Evolutionary conservation across 2,113 vertebrate genomes (phyloP), one percentile per base, ranked within the genome.

Genomic region (Furnarius figulus): DNA sequence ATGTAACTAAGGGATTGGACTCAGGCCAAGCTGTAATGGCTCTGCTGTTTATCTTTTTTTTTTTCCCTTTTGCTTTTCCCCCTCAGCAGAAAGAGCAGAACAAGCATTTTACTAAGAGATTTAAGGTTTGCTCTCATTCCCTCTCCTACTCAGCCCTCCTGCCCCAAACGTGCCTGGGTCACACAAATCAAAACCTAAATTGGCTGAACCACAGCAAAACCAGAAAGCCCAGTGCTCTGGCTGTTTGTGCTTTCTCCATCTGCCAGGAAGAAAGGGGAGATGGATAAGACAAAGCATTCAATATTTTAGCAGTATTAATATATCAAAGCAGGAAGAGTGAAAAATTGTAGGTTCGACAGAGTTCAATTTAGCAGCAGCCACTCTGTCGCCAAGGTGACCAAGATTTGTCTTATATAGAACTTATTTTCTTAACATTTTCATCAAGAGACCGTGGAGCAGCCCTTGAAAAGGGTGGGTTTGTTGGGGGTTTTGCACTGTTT

Each of bases 81-180:
- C 65, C 15, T 84, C 88, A 79, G 86, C 65, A 91, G 86, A 95
- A 97, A 97, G 62, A 90, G 95, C 84, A 96, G 90, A 96, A 90
- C 77, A 92, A 78, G 81, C 66, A 59, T 94, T 96, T 97, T 75
- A 82, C 46, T 40, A 27, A 53, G 59, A 93, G 81, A 93, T 90
- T 96, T 94, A 92, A 86, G 62, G 66, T 84, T 86, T 90, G 37
- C 33, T 91, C 88, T 82, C 65, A 66, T 14, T 88, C 44, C 16
- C 16, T 86, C 21, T 75, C 75, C 79, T 35, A 44, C 63, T 84
- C 84, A 96, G 72, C 19, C 52, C 30, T 91, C 55, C 70, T 73
- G 74, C 84, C 73, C 71, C 65, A 91, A 55, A 83, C 35, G 52
- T 53, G 78, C 61, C 84, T 46, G 47, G 42, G 77, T 70, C 62